Evolutionary conservation across 2,888 invertebrate species (phyloP), one percentile per base, ranked within the genome.

Genomic region (Ctena decussata): DNA sequence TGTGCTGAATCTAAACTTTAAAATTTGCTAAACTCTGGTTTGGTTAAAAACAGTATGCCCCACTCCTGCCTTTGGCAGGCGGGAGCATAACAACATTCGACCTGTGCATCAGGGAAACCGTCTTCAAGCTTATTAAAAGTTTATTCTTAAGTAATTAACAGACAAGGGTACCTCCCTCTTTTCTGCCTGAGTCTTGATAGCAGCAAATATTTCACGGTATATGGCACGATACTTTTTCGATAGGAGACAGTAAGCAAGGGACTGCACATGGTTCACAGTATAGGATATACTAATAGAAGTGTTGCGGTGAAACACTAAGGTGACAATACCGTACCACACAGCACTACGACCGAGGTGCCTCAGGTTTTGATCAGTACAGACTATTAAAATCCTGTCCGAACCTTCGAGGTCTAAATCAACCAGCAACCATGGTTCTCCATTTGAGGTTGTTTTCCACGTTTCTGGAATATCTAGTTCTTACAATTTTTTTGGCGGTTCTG

Each of bases 101-200:
- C n/a, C n/a, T n/a, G n/a, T n/a, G n/a, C n/a, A n/a, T n/a, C n/a
- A n/a, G n/a, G n/a, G n/a, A n/a, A n/a, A n/a, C 41, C 53, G 6
- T 53, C 6, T 53, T 5, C 53, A 53, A n/a, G 53, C 53, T 30
- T 6, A 60, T 30, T 60, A 2, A 60, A 60, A 60, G 60, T 60
- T 30, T 30, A 60, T 27, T 21, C 30, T 60, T 27, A 60, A 60
- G 30, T 60, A 27, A 30, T 60, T 30, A 6, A 60, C 60, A 27
- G 60, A 60, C 27, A 60, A 11, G 5, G 60, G 60, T 27, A 60
- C 27, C 30, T 3, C 27, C 30, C 27, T 30, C 8, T 1, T 30
- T 60, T 60, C 60, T 30, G 60, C 60, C 60, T 60, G 60, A 27
- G 60, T 30, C 60, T 60, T 60, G 30, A 60, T 60, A 60, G 60